These are phyloP conservation scores for Mystacides longicornis DNA, from an alignment of 2,888 invertebrate genomes.

Conservation along the genomic window DNA sequence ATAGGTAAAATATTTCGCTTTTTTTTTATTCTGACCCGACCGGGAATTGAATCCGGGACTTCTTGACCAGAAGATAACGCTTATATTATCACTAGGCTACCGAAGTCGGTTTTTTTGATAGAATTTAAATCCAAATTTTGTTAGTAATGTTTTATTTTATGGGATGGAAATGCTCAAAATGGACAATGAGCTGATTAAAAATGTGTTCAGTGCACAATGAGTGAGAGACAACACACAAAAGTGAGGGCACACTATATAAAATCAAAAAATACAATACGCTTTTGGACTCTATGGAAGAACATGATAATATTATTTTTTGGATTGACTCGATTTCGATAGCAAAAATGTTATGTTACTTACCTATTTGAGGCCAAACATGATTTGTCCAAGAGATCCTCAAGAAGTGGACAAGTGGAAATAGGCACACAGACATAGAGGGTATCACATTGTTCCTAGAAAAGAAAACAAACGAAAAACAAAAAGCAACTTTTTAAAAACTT, in stretches of 20 bases:
- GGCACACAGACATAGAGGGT: slow-evolving; percentile 47
- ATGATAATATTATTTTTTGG: too few species aligned
- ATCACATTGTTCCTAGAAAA: slow-evolving; percentile 39
- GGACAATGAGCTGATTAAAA: neutral
- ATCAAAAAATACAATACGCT: too few species aligned
- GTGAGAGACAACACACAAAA: neutral
- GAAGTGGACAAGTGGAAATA: slow-evolving; percentile 48
- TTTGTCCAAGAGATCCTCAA: slow-evolving; percentile 50
- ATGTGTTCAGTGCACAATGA: neutral
- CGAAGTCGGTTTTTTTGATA: too few species aligned
- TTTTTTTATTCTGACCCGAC: too few species aligned
- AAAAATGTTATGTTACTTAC: slow-evolving; percentile 32
- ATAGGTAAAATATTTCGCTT: too few species aligned
- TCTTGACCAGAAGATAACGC: too few species aligned
- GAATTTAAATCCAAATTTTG: neutral
- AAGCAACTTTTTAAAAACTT: neutral
- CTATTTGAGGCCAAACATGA: slow-evolving; percentile 54
- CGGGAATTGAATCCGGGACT: too few species aligned
- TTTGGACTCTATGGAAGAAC: too few species aligned
- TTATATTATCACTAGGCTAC: too few species aligned
- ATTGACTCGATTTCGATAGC: neutral
- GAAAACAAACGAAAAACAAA: neutral
- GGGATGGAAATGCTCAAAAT: neutral
- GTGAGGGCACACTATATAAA: too few species aligned
- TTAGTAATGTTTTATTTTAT: neutral